Percentiles rank a stretch among this genome's conserved stretches.
Conservation (phyloP, 2,888 invertebrate genomes). For the Osmoderma eremita region DNA sequence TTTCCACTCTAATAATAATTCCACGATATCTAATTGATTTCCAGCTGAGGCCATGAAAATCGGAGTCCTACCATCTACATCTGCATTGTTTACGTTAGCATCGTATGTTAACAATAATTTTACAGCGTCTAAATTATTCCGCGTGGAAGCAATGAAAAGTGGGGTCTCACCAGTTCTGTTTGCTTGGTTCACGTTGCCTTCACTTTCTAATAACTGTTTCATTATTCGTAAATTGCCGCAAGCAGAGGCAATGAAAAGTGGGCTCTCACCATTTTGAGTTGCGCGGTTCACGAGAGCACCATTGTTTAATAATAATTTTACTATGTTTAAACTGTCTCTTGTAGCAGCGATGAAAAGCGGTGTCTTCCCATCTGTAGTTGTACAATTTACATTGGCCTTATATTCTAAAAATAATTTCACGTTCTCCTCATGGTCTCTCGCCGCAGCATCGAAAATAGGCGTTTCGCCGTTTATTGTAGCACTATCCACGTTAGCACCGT, state of each 20-base stretch:
- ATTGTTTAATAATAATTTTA: not conserved
- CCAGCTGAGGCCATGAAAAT: not conserved
- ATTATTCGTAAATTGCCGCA: not conserved
- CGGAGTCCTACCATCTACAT: not conserved
- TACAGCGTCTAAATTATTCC: not conserved
- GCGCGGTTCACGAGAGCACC: not conserved
- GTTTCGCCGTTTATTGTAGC: no score
- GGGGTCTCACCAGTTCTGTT: not conserved
- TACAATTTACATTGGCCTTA: conserved; percentile 1
- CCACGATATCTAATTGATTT: not conserved
- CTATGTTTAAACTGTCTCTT: not conserved
- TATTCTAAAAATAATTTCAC: not conserved
- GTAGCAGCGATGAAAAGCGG: not conserved
- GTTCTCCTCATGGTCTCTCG: not conserved
- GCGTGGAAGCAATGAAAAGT: not conserved
- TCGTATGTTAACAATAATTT: not conserved
- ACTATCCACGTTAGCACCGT: no score
- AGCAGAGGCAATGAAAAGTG: no score
- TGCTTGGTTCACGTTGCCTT: not conserved
- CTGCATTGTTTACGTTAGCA: not conserved
- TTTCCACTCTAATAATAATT: not conserved
- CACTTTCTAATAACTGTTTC: not conserved
- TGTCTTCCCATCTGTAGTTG: not conserved
- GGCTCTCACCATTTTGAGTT: no score
- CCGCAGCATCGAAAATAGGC: no score